Evolutionary conservation across 1,140 invertebrate genomes (phyloP).

Genomic region (Drosophila pallidifrons): DNA sequence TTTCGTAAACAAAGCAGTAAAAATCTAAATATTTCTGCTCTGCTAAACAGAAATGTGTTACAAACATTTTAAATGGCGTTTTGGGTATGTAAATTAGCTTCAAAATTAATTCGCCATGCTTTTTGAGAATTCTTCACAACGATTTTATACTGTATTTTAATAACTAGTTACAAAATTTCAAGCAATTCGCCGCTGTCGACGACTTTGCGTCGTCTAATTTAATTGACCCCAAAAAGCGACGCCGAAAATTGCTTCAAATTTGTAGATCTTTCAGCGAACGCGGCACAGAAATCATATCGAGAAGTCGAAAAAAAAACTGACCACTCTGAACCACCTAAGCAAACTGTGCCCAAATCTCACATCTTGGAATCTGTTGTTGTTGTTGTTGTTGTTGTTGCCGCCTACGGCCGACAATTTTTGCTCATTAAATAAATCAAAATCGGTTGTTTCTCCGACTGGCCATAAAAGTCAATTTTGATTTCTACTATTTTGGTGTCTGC

Average conservation of each 20-base stretch:
- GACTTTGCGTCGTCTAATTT: constrained; percentile 46
- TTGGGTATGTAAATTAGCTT: too few species aligned
- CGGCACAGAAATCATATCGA: constrained; percentile 18
- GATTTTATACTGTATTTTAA: not conserved
- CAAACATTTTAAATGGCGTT: too few species aligned
- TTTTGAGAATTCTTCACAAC: not conserved
- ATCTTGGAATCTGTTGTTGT: constrained; percentile 39
- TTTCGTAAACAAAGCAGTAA: too few species aligned
- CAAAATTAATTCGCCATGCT: not conserved
- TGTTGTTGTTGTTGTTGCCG: constrained; percentile 1
- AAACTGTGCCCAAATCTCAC: constrained; percentile 36
- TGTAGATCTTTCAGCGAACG: constrained; percentile 60
- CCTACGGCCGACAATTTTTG: constrained; percentile 63
- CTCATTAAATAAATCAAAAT: constrained; percentile 80
- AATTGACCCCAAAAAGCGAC: constrained; percentile 72
- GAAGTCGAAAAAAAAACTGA: constrained; percentile 23
- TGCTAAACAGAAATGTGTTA: too few species aligned
- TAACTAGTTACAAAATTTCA: constrained; percentile 9
- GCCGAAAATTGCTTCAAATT: constrained; percentile 70
- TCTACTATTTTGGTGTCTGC: constrained; percentile 20
- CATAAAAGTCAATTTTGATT: constrained; percentile 58
- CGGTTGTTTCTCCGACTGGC: constrained; percentile 43
- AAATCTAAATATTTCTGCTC: too few species aligned
- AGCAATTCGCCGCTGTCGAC: constrained; percentile 32
- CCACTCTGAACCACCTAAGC: constrained; percentile 22